Conservation (phyloP, 2,797 vertebrate species). For the Rhinatrema bivittatum region DNA sequence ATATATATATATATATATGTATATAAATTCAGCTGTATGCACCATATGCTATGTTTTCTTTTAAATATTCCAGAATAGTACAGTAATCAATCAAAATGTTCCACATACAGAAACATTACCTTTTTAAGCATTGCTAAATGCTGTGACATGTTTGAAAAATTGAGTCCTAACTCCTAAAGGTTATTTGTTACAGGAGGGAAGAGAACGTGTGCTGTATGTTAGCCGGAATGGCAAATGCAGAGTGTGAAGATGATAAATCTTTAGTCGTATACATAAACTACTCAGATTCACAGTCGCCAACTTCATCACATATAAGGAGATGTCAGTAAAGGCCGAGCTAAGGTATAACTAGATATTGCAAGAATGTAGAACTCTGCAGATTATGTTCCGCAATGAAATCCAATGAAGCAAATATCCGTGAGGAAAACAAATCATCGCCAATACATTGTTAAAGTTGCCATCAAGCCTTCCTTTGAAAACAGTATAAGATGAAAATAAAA, state of each 20-base stretch:
- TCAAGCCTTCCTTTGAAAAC: too few species aligned
- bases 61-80: conserved; percentile 19
- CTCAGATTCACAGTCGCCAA: conserved; percentile 1
- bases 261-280: conserved; percentile 12
- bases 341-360: background rate
- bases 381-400: background rate
- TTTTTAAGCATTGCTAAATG: conserved; percentile 32
- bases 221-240: conserved; percentile 29
- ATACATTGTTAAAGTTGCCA: background rate
- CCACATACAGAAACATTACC: conserved; percentile 6
- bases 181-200: conserved; percentile 28
- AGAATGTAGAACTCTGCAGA: background rate
- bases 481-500: too few species aligned
- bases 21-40: too few species aligned
- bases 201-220: conserved; percentile 8
- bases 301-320: conserved; percentile 8
- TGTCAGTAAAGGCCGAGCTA: conserved; percentile 16
- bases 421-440: background rate
- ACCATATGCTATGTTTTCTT: too few species aligned
- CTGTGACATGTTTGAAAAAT: conserved; percentile 36
- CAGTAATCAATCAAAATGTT: conserved; percentile 24
- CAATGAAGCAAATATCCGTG: background rate
- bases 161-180: conserved; percentile 26
- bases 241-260: conserved; percentile 33
- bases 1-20: background rate